Percentiles rank a stretch among this genome's conserved stretches.
These are phyloP conservation scores for Enteromius fasciolatus DNA, from an alignment of 2,797 vertebrate genomes.

Conservation along the genomic window DNA sequence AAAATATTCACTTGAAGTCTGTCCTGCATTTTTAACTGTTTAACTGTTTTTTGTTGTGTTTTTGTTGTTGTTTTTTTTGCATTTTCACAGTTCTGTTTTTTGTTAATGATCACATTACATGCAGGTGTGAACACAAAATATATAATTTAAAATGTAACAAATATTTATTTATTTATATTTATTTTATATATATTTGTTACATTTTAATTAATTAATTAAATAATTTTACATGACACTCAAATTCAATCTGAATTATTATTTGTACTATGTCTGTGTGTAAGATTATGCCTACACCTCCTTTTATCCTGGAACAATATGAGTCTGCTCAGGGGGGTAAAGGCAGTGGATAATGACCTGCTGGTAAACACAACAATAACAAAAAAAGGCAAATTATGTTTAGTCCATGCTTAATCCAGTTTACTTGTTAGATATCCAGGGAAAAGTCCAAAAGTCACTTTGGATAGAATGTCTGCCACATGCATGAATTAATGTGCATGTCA, in stretches of 20 bases:
- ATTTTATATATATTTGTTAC: no score
- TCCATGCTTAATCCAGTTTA: neutral
- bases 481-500: neutral
- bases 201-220: no score
- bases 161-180: no score
- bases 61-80: neutral
- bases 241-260: neutral
- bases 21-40: neutral
- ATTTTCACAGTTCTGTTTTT: neutral
- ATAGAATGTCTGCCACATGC: neutral
- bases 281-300: neutral
- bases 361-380: neutral
- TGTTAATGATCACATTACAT: neutral
- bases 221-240: no score
- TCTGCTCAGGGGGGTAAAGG: neutral
- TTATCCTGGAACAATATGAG: neutral
- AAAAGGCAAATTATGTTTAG: neutral
- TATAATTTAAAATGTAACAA: no score
- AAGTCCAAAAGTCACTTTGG: neutral
- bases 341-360: neutral
- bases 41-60: no score
- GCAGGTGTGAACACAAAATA: neutral
- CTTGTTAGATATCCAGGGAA: neutral
- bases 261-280: neutral
- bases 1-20: no score